A percentile compares a stretch with the other conserved stretches of the same genome.
phyloP scores from a whole-genome alignment of 2,888 invertebrate genomes.

The Noctua janthina region DNA sequence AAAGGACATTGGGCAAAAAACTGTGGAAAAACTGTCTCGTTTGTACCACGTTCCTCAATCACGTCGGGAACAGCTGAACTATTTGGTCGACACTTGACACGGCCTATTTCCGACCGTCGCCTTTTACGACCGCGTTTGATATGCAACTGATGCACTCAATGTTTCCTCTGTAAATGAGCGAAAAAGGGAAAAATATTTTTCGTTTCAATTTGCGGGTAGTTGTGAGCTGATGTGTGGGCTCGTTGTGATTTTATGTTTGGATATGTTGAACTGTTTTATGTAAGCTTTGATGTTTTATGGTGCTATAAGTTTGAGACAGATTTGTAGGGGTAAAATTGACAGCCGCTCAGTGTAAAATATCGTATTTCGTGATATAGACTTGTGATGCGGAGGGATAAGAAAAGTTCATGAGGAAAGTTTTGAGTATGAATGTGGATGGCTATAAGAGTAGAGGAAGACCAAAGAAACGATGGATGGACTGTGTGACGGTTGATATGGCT shows the following conservation, averaged over 20 bases:
- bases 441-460: too few relatives aligned
- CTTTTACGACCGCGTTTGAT: constrained; percentile 51
- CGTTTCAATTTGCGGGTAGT: constrained; percentile 36
- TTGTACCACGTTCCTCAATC: constrained; percentile 40
- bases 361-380: neutral
- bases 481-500: too few relatives aligned
- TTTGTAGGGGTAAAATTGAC: neutral
- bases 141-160: constrained; percentile 52
- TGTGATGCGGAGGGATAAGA: too few relatives aligned
- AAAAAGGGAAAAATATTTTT: constrained; percentile 18
- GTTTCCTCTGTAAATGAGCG: constrained; percentile 22
- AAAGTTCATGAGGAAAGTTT: too few relatives aligned
- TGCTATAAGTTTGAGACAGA: neutral
- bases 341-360: neutral
- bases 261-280: neutral
- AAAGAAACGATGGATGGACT: too few relatives aligned
- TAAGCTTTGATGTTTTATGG: neutral
- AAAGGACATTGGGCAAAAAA: neutral
- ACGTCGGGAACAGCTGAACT: constrained; percentile 25
- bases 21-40: neutral
- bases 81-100: constrained; percentile 41
- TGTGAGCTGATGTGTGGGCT: neutral
- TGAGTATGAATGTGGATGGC: too few relatives aligned
- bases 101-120: constrained; percentile 42
- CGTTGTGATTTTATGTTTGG: neutral